Evolutionary conservation across 23 tunicate species (phyloP).

Genomic region (Halocynthia roretzi): DNA sequence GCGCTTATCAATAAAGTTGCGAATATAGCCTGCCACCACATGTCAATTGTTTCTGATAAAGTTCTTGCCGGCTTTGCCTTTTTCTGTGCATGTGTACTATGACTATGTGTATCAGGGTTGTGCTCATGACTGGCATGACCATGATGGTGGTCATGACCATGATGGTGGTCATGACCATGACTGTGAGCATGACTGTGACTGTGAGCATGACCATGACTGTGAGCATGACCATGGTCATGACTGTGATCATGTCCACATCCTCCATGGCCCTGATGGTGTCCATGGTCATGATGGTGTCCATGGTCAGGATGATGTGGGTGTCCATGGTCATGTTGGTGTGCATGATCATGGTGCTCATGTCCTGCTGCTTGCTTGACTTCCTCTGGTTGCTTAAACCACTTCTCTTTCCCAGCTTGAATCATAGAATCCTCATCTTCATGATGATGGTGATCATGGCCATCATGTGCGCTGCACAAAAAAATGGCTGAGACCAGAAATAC

Average conservation of each 20-base stretch:
- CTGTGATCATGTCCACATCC: background rate
- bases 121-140: slow-evolving; percentile 1
- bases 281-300: background rate
- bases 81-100: background rate
- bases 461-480: slow-evolving; percentile 15
- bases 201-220: slow-evolving; percentile 20
- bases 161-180: slow-evolving; percentile 23
- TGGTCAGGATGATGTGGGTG: slow-evolving; percentile 9
- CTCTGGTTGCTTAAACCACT: slow-evolving; percentile 71
- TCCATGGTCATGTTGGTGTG: slow-evolving; percentile 17
- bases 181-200: slow-evolving; percentile 32
- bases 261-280: background rate
- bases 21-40: slow-evolving; percentile 91
- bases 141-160: slow-evolving; percentile 29
- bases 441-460: slow-evolving; percentile 44
- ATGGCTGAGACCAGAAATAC: slow-evolving; percentile 15
- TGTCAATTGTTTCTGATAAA: slow-evolving; percentile 58
- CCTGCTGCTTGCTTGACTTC: slow-evolving; percentile 11
- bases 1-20: slow-evolving; percentile 84
- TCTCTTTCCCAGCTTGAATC: slow-evolving; percentile 66
- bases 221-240: slow-evolving; percentile 27
- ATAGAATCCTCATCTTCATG: slow-evolving; percentile 37
- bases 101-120: slow-evolving; percentile 3
- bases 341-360: slow-evolving; percentile 34
- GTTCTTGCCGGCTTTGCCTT: slow-evolving; percentile 41